Conservation (phyloP, 2,113 vertebrate genomes). For the Larimichthys crocea region DNA sequence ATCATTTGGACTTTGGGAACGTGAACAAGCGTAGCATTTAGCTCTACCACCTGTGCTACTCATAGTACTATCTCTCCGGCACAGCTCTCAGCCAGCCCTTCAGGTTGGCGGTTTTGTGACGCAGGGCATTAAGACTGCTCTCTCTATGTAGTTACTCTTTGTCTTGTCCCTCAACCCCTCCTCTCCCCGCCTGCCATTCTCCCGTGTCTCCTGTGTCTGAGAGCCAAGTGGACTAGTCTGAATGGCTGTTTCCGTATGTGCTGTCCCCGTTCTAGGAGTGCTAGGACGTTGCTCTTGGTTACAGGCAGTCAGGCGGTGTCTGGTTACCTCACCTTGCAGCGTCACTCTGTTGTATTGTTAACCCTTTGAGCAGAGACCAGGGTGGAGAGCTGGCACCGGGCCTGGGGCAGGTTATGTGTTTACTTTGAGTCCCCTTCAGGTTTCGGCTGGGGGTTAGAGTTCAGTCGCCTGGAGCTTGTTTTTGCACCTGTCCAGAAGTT, state of each 20-base stretch:
- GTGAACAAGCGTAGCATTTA: slow-evolving; percentile 32
- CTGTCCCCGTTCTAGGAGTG: slow-evolving; percentile 54
- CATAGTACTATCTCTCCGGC: not conserved
- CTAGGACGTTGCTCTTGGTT: slow-evolving; percentile 74
- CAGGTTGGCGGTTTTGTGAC: slow-evolving; percentile 54
- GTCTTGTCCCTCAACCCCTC: slow-evolving; percentile 49
- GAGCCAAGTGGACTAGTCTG: slow-evolving; percentile 62
- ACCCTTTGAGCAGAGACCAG: slow-evolving; percentile 68
- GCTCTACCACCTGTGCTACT: slow-evolving; percentile 28
- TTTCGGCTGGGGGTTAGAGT: slow-evolving; percentile 58
- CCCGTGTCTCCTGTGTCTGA: slow-evolving; percentile 49
- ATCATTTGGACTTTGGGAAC: slow-evolving; percentile 47
- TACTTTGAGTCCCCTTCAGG: slow-evolving; percentile 53
- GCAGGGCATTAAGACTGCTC: slow-evolving; percentile 31
- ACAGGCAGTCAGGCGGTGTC: slow-evolving; percentile 79
- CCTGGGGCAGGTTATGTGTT: slow-evolving; percentile 56
- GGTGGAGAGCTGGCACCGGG: slow-evolving; percentile 49
- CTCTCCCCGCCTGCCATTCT: slow-evolving; percentile 34
- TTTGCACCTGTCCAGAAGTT: slow-evolving; percentile 68
- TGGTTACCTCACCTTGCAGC: slow-evolving; percentile 81
- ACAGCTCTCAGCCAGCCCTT: slow-evolving; percentile 36
- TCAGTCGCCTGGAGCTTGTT: slow-evolving; percentile 56
- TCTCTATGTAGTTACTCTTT: slow-evolving; percentile 60
- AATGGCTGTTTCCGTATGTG: slow-evolving; percentile 66
- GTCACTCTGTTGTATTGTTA: slow-evolving; percentile 73